Evolutionary conservation across 2,113 vertebrate genomes (phyloP), one percentile per base, ranked within the genome.

Genomic region (Isichthys henryi): DNA sequence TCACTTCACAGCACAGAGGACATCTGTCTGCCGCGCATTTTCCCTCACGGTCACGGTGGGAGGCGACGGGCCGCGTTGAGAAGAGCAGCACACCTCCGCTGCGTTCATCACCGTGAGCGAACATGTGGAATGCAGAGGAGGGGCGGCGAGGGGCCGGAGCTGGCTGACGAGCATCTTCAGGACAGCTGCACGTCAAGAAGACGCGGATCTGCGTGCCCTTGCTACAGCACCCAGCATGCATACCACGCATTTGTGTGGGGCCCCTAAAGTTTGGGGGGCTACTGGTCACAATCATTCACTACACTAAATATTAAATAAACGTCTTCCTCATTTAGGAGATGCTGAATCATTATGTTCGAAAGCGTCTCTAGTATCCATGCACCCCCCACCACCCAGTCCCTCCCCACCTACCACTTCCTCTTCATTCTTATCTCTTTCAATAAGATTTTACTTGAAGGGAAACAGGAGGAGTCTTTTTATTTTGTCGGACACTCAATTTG

Each of bases 371-470:
- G n/a, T 19, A 49, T n/a, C 21, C 10, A 11, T 4, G 0, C 45
- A 23, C 80, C 21, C 82, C n/a, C 45, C 43, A 8, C 9, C 82
- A n/a, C 43, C 45, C 82, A 23, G 19, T 52, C 27, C 49, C 23
- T 23, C 49, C 11, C 17, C 49, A 52, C 49, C 21, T 3, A 1
- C 49, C 43, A 21, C 23, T 82, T 85, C 66, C 46, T 88, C 88
- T 53, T 45, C 52, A n/a, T 70, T 56, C 53, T 86, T 52, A 39
- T 85, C 43, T 90, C 88, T 88, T 90, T 89, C 52, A 56, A 85
- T 45, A 35, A 89, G 89, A 92, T 90, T 91, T 74, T 74, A 74
- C 23, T 88, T 62, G 48, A 74, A 52, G 35, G 46, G 43, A 27
- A 86, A 88, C 84, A 50, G 50, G 58, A 88, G 88, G 84, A 86